Conservation (phyloP, 2,888 invertebrate genomes). For the Antheraea yamamai region DNA sequence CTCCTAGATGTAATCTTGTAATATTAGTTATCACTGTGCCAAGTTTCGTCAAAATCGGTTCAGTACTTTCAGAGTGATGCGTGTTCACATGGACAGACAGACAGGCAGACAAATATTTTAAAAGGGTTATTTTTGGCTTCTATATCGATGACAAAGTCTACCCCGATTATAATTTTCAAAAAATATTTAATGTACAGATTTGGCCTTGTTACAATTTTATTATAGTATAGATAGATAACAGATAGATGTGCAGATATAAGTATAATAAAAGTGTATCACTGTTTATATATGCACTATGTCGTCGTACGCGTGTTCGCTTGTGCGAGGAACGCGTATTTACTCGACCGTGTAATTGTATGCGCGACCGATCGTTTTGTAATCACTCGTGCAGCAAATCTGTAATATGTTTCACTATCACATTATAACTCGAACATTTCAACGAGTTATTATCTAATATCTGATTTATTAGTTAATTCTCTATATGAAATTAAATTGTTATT, state of each 20-base stretch:
- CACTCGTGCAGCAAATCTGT: conserved; percentile 1
- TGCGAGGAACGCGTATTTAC: not conserved
- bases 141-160: too few relatives aligned
- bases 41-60: too few relatives aligned
- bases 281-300: not conserved
- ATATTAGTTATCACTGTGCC: too few relatives aligned
- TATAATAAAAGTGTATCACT: not conserved
- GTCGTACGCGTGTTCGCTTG: not conserved
- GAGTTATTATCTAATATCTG: not conserved
- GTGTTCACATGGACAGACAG: too few relatives aligned
- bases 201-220: too few relatives aligned
- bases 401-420: conserved; percentile 6
- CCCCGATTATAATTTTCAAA: too few relatives aligned
- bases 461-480: not conserved
- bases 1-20: too few relatives aligned
- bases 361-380: conserved; percentile 1
- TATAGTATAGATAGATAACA: too few relatives aligned
- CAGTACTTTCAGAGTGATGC: too few relatives aligned
- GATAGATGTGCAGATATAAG: not conserved
- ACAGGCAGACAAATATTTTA: too few relatives aligned
- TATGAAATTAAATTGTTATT: not conserved
- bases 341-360: conserved; percentile 5
- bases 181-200: too few relatives aligned
- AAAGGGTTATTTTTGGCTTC: too few relatives aligned
- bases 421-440: not conserved